Evolutionary conservation across 1,140 invertebrate species (phyloP).

Genomic region (Anoplophora glabripennis): DNA sequence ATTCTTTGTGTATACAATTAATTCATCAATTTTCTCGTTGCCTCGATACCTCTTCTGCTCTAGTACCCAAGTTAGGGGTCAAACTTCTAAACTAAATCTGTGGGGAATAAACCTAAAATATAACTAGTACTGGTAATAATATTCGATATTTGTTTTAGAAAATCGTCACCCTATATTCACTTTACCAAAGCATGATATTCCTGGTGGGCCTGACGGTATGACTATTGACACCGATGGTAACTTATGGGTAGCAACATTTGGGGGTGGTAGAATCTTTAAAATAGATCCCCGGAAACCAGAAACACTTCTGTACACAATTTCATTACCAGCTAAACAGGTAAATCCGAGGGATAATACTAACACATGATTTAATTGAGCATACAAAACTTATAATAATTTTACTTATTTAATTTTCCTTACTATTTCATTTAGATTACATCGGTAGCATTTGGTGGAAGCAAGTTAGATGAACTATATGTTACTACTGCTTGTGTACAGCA

Average conservation of each 20-base stretch:
- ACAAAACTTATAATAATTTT: no score
- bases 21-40: no score
- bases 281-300: conserved; percentile 45
- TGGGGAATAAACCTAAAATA: conserved; percentile 7
- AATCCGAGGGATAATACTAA: no score
- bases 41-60: no score
- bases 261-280: conserved; percentile 43
- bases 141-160: conserved; percentile 25
- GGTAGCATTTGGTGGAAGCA: conserved; percentile 71
- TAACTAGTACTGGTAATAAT: no score
- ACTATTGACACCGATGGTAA: conserved; percentile 60
- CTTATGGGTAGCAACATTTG: conserved; percentile 62
- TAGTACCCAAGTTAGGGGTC: no score
- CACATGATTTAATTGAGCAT: no score
- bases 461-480: conserved; percentile 71
- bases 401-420: no score
- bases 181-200: conserved; percentile 25
- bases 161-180: conserved; percentile 37
- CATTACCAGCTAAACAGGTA: conserved; percentile 42
- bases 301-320: conserved; percentile 34
- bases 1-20: no score
- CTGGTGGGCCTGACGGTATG: conserved; percentile 7
- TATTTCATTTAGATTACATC: conserved; percentile 65
- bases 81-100: no score
- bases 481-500: conserved; percentile 56